These are phyloP conservation scores for Stigmatopora nigra DNA, from an alignment of 2,113 vertebrate species.

Conservation along the genomic window DNA sequence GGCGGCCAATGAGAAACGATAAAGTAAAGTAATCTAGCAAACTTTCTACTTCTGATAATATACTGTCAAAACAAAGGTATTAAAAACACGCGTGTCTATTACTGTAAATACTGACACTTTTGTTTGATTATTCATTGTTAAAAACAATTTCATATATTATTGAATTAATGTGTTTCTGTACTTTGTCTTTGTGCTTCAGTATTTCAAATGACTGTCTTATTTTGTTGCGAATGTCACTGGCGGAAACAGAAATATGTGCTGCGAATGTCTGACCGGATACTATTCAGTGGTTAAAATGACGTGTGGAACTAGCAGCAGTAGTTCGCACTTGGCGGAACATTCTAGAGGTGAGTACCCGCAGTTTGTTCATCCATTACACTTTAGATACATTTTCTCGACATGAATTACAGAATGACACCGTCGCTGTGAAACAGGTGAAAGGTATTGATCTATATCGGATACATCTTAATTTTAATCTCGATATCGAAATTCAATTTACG, in stretches of 20 bases:
- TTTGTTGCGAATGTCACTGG: neutral
- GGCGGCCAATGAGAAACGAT: constrained; percentile 34
- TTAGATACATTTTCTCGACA: too few relatives aligned
- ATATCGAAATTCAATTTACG: neutral
- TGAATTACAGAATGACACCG: neutral
- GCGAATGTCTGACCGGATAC: neutral
- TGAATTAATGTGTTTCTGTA: neutral
- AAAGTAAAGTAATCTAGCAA: neutral
- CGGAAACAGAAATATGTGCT: constrained; percentile 15
- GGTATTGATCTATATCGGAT: accelerated
- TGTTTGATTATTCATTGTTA: neutral
- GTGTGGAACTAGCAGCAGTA: constrained; percentile 16
- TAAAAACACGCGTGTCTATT: neutral
- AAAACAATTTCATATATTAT: neutral
- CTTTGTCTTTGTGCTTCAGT: neutral
- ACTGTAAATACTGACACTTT: neutral
- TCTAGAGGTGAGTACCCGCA: constrained; percentile 57
- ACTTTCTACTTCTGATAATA: neutral
- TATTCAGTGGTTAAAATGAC: constrained; percentile 24
- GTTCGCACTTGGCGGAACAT: constrained; percentile 47
- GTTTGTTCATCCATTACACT: neutral
- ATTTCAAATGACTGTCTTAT: constrained; percentile 5
- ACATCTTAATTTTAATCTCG: neutral
- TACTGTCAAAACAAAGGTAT: constrained; percentile 42
- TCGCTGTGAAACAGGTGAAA: neutral